Base-by-base conservation (phyloP, 2,113 vertebrate genomes). In the Strigops habroptila region DNA sequence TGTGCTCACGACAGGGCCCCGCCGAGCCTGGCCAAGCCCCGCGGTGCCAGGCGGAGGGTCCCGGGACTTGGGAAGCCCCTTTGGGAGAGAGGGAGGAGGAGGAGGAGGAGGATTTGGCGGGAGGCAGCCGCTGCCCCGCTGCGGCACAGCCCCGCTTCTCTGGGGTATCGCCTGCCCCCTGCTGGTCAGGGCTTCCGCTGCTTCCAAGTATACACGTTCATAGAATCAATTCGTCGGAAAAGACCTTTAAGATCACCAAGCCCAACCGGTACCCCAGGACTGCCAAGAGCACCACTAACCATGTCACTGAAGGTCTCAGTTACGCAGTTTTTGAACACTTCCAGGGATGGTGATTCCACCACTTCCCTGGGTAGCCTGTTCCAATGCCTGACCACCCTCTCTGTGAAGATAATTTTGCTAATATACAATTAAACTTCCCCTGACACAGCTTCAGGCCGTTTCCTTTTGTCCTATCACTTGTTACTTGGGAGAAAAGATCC, bases 21-120 rank as follows among this genome's bases (percentile, higher is more conserved):
- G 1, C 41, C 24, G 57, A 19, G 6, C 12, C 0, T 12, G n/a
- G 16, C 37, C 23, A 15, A 9, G 12, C 16, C 37, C 27, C 2
- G 0, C 2, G 3, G 18, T 8, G 6, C 12, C 33, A 6, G 24
- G 7, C 1, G 0, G 60, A n/a, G 46, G 4, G 19, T 12, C 8
- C 31, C 2, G 5, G 37, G 7, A 11, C 17, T 28, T 0, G 1
- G 1, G 0, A n/a, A 25, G 1, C 10, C 21, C 18, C 37, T 59
- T 1, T 5, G 9, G 0, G 0, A 14, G 43, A 24, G 19, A 6
- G 11, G 3, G 23, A 37, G 59, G 9, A 9, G 16, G 7, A 18
- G 6, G 3, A 13, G 5, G 31, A 37, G 15, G 7, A n/a, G 27
- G n/a, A n/a, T 57, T 60, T 28, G 51, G 41, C 0, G 0, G 3